Percentiles rank a stretch among this genome's conserved stretches.
Evolutionary conservation across 2,888 invertebrate species (phyloP).

Genomic region (Sarcophaga carnaria): DNA sequence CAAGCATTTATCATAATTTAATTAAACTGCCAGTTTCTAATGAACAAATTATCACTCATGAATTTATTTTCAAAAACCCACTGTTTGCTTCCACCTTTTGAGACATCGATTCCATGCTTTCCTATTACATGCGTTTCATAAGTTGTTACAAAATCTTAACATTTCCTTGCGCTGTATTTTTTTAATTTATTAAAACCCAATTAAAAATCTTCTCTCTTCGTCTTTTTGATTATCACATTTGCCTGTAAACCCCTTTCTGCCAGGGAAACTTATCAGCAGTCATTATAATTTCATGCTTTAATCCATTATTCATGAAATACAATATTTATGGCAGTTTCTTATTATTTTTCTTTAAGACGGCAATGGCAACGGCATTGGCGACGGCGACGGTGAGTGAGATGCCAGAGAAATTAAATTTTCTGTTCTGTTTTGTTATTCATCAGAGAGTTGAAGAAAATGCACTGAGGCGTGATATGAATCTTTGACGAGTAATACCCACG

Average conservation of each 20-base stretch:
- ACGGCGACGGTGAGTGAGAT: neutral
- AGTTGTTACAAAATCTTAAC: neutral
- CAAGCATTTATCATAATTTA: too few species aligned
- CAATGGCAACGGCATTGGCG: neutral
- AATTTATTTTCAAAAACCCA: too few species aligned
- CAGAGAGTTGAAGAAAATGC: slow-evolving; percentile 51
- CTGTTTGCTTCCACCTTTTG: too few species aligned
- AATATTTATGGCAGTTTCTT: slow-evolving; percentile 36
- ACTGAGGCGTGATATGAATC: slow-evolving; percentile 56
- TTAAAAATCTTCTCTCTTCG: slow-evolving; percentile 8
- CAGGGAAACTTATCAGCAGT: too few species aligned
- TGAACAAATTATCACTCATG: too few species aligned
- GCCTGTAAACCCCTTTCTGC: slow-evolving; percentile 19
- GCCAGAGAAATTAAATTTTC: slow-evolving; percentile 50
- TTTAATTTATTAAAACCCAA: slow-evolving; percentile 26
- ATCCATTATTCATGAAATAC: slow-evolving; percentile 46
- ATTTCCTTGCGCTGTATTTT: neutral
- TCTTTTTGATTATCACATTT: slow-evolving; percentile 30
- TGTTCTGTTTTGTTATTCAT: slow-evolving; percentile 51
- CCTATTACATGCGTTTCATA: too few species aligned
- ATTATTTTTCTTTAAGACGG: neutral
- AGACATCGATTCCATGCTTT: too few species aligned
- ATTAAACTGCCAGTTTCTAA: too few species aligned
- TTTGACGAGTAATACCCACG: slow-evolving; percentile 34
- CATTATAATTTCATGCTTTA: slow-evolving; percentile 48